Base-by-base conservation (phyloP, 2,797 vertebrate genomes). In the Hippocampus kuda region DNA sequence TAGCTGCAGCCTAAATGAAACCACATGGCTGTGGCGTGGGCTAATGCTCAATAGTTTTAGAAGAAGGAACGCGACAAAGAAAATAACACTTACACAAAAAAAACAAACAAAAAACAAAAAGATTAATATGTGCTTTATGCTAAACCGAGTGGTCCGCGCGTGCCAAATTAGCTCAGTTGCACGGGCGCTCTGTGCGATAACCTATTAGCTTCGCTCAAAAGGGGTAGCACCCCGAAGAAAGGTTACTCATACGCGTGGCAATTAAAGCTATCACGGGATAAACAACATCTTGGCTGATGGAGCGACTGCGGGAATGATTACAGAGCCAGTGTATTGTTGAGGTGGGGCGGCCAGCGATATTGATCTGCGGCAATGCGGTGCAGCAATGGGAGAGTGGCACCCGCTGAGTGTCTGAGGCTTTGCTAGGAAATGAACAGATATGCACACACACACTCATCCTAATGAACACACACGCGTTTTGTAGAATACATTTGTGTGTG, bases 241-340 rank as follows among this genome's bases (percentile, higher is more conserved):
- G 85, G 86, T 85, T 85, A 87, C 84, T 38, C 80, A 88, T 86
- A 84, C 87, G 81, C 85, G 84, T 80, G 80, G 79, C 87, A 89
- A 91, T 89, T 90, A 90, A 84, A 74, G 80, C 81, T 80, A 79
- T 89, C 87, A 90, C 88, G 86, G 80, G 79, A 84, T 88, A 89
- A 91, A 88, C 86, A 91, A 88, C 81, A 90, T 88, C 81, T 83
- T 81, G 80, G 81, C 82, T 24, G 70, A 79, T 81, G 82, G 79
- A 84, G 82, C 81, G 80, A 84, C 72, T 68, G 79, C 41, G 73
- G 78, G 79, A 85, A 83, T 84, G 83, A 89, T 85, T 85, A 84
- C 74, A 78, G 76, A 74, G 66, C 70, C 71, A 51, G 51, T 72
- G 74, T 68, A 72, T 71, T 65, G 79, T 70, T 77, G 82, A 87